A percentile compares a stretch with the other conserved stretches of the same genome.
Conservation (phyloP, 1,140 invertebrate species). For the Diplogasteroides magnus region DNA sequence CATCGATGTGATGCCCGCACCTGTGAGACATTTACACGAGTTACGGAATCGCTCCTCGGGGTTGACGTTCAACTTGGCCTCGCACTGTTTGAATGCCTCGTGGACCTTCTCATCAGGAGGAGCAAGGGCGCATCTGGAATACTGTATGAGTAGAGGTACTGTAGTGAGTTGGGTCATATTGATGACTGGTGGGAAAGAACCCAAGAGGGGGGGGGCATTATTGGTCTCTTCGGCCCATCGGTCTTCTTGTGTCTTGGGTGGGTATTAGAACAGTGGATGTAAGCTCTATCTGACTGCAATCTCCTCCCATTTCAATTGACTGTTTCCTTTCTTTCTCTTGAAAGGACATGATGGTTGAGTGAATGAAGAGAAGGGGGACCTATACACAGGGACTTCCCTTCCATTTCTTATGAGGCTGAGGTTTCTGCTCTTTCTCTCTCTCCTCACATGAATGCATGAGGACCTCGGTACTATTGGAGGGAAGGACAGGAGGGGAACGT, state of each 20-base stretch:
- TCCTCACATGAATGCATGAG: neutral
- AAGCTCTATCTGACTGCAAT: neutral
- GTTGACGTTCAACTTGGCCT: slow-evolving; percentile 42
- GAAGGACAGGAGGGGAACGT: neutral
- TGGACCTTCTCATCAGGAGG: slow-evolving; percentile 46
- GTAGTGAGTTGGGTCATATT: neutral
- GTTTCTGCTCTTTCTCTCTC: neutral
- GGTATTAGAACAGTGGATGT: neutral
- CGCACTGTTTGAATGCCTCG: slow-evolving; percentile 46
- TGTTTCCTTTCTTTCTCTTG: neutral
- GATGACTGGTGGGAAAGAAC: neutral
- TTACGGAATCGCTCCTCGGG: slow-evolving; percentile 40
- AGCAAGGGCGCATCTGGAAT: slow-evolving; percentile 46
- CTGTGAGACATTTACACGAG: slow-evolving; percentile 51
- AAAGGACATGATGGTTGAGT: neutral
- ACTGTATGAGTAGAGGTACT: neutral
- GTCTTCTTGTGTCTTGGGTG: too few species aligned
- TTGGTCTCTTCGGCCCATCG: too few species aligned
- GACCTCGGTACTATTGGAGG: neutral
- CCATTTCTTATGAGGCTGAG: too few species aligned
- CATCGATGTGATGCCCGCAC: slow-evolving; percentile 36
- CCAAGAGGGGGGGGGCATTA: neutral
- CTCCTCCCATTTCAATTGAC: neutral
- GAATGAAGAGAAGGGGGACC: neutral
- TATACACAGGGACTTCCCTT: neutral